A percentile compares a stretch with the other conserved stretches of the same genome.
phyloP scores from a whole-genome alignment of 2,797 vertebrate genomes.

The Enteromius mattozi region DNA sequence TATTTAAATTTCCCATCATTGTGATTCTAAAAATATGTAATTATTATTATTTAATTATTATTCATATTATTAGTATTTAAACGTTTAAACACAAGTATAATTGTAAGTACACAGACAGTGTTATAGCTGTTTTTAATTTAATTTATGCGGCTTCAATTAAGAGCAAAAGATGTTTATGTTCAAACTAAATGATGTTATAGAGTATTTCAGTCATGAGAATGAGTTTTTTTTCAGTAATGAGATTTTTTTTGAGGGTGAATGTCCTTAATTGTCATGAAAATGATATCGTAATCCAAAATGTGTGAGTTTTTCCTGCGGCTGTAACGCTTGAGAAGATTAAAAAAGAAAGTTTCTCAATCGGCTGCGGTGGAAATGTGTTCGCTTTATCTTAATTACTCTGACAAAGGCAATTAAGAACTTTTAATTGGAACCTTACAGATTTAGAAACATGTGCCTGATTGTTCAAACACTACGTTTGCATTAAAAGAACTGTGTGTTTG shows the following conservation, averaged over 20 bases:
- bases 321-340: neutral
- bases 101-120: neutral
- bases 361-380: slow-evolving; percentile 1
- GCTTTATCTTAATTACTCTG: slow-evolving; percentile 31
- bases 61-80: too few relatives aligned
- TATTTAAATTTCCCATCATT: neutral
- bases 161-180: neutral
- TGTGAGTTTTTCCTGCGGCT: neutral
- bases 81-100: neutral
- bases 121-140: neutral
- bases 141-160: neutral
- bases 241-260: neutral
- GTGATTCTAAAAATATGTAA: neutral
- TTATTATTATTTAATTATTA: too few relatives aligned
- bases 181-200: neutral
- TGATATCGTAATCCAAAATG: neutral
- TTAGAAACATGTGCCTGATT: slow-evolving; percentile 2
- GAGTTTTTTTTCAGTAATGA: neutral
- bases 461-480: neutral
- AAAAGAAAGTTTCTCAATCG: neutral
- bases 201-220: neutral
- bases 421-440: slow-evolving; percentile 9
- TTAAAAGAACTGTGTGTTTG: neutral
- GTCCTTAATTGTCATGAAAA: neutral
- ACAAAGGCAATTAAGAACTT: neutral